phyloP scores from a whole-genome alignment of 23 tunicate genomes.

The Ciona savignyi region DNA sequence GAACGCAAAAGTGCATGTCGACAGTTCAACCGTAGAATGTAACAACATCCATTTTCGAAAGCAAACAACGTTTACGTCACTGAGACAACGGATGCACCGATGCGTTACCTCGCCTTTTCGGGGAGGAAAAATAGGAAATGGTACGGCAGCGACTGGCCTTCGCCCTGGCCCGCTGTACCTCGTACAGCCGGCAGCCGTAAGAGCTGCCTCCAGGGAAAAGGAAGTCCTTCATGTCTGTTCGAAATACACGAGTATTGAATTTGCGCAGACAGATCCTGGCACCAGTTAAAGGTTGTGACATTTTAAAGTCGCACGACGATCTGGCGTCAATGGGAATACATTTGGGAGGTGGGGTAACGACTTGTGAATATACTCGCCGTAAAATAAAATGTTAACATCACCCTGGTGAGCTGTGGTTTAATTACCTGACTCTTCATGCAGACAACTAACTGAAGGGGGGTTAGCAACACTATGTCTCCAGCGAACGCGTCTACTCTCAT shows the following conservation, averaged over 20 bases:
- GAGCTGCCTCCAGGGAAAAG: constrained; percentile 38
- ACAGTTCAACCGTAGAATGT: not conserved
- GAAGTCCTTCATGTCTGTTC: constrained; percentile 22
- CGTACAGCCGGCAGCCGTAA: constrained; percentile 52
- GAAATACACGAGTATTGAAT: constrained; percentile 2
- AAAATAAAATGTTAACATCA: no score
- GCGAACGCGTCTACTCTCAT: constrained; percentile 17
- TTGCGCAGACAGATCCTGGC: not conserved
- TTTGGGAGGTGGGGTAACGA: no score
- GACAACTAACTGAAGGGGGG: constrained; percentile 13
- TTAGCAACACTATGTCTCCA: constrained; percentile 32
- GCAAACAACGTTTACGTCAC: not conserved
- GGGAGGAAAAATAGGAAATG: constrained; percentile 18
- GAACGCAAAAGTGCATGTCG: not conserved
- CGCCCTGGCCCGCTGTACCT: constrained; percentile 22
- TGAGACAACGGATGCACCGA: not conserved
- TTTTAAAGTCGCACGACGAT: not conserved
- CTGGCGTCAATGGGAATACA: no score
- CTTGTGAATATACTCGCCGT: no score
- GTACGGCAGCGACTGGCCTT: constrained; percentile 24
- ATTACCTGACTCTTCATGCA: constrained; percentile 20
- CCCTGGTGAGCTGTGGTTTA: no score
- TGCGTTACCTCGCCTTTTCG: constrained; percentile 36
- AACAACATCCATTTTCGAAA: not conserved
- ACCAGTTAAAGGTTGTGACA: not conserved